phyloP scores from a whole-genome alignment of 2,888 invertebrate species.

The Pandemis cinnamomeana region DNA sequence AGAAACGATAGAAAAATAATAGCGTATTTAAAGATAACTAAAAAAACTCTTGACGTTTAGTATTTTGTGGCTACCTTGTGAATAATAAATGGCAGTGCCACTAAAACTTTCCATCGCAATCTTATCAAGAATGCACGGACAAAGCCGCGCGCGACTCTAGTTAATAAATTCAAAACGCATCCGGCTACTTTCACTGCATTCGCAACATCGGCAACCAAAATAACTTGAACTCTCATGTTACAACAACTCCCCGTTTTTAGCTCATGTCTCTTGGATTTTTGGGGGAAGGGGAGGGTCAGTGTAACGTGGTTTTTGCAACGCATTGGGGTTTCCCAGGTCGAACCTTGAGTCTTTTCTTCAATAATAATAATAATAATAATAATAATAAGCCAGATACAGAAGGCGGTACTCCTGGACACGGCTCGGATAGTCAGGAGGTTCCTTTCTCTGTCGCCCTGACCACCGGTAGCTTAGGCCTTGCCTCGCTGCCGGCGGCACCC shows the following conservation, averaged over 20 bases:
- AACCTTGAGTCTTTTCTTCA: conserved; percentile 10
- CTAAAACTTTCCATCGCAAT: conserved; percentile 1
- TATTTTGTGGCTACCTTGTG: background rate
- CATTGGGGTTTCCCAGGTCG: conserved; percentile 3
- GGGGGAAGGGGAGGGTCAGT: conserved; percentile 2
- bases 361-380: no score
- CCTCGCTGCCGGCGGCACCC: no score
- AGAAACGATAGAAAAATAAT: no score
- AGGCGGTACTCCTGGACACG: no score
- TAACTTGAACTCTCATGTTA: background rate
- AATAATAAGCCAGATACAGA: no score
- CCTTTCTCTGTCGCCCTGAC: no score
- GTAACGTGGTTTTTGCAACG: conserved; percentile 6
- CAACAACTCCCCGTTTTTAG: background rate
- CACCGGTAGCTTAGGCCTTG: no score
- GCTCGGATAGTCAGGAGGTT: no score
- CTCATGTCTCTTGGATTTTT: background rate
- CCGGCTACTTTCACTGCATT: conserved; percentile 40
- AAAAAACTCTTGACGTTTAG: no score
- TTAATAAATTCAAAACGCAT: conserved; percentile 41
- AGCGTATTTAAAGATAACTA: no score
- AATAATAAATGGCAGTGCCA: background rate
- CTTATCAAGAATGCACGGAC: conserved; percentile 21
- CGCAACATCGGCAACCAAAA: conserved; percentile 1
- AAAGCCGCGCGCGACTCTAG: conserved; percentile 29